phyloP scores from a whole-genome alignment of 2,888 invertebrate genomes.

The Hydraecia micacea region DNA sequence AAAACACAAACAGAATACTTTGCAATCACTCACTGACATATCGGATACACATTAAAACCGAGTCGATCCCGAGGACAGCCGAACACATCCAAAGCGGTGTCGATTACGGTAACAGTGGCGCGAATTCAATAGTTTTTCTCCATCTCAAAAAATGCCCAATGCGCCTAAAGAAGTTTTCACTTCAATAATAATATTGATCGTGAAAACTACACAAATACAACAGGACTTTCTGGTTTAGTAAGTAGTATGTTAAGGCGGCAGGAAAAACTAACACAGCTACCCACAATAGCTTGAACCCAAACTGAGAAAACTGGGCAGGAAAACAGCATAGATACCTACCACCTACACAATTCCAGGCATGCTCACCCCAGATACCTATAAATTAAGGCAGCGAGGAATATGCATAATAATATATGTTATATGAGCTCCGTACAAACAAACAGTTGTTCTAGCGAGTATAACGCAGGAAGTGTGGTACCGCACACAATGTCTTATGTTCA shows the following conservation, averaged over 20 bases:
- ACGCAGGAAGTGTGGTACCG: conserved; percentile 82
- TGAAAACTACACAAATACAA: too few relatives aligned
- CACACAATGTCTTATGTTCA: conserved; percentile 88
- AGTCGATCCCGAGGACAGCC: too few relatives aligned
- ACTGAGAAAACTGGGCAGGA: conserved; percentile 1
- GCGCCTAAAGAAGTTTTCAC: too few relatives aligned
- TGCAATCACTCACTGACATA: too few relatives aligned
- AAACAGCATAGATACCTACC: conserved; percentile 30
- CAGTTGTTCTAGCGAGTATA: conserved; percentile 86
- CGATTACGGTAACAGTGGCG: too few relatives aligned
- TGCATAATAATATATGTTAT: conserved; percentile 78
- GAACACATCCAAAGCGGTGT: too few relatives aligned
- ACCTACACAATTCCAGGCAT: conserved; percentile 36
- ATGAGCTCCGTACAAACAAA: conserved; percentile 84
- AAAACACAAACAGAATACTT: too few relatives aligned
- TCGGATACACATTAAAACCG: too few relatives aligned
- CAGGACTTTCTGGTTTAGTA: neutral
- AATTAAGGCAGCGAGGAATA: conserved; percentile 68
- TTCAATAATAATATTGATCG: too few relatives aligned
- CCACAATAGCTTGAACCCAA: neutral
- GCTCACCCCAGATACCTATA: conserved; percentile 63
- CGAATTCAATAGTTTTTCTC: too few relatives aligned
- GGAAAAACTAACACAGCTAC: neutral
- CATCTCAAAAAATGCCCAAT: too few relatives aligned
- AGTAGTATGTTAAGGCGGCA: neutral